Evolutionary conservation across 2,113 vertebrate genomes (phyloP).

Genomic region (Xyrauchen texanus): DNA sequence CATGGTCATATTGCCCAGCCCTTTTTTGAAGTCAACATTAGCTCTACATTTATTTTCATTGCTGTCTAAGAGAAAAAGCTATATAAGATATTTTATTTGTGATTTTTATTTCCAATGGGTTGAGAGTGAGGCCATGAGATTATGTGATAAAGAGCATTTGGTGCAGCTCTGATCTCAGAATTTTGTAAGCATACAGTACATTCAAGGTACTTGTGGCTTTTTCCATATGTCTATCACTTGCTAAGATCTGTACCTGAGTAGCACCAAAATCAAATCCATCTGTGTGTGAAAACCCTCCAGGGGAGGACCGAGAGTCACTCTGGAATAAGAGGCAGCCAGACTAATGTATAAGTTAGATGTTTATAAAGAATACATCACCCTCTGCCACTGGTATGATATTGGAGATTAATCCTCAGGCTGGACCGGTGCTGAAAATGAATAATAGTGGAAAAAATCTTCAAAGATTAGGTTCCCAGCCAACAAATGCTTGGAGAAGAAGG

Average conservation of each 20-base stretch:
- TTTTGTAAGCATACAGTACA: slow-evolving; percentile 8
- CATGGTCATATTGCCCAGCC: too few relatives aligned
- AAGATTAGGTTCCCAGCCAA: slow-evolving; percentile 48
- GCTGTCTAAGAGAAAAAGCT: too few relatives aligned
- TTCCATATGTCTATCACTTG: slow-evolving; percentile 5
- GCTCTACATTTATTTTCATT: too few relatives aligned
- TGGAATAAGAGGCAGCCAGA: slow-evolving; percentile 26
- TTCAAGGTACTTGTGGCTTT: background rate
- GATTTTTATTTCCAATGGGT: background rate
- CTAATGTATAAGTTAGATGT: slow-evolving; percentile 24
- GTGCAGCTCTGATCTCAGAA: slow-evolving; percentile 3
- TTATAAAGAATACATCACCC: slow-evolving; percentile 35
- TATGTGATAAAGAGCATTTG: background rate
- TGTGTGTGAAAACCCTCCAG: slow-evolving; percentile 40
- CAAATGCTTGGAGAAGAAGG: slow-evolving; percentile 1
- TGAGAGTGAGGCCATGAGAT: slow-evolving; percentile 13
- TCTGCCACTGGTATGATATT: background rate
- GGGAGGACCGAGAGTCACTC: slow-evolving; percentile 25
- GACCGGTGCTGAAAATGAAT: slow-evolving; percentile 15
- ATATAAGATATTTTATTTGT: background rate
- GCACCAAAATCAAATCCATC: slow-evolving; percentile 45
- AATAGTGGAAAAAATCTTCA: slow-evolving; percentile 43
- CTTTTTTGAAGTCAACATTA: too few relatives aligned
- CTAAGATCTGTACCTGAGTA: slow-evolving; percentile 5
- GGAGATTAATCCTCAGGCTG: slow-evolving; percentile 43